Evolutionary conservation across 2,113 vertebrate genomes (phyloP).

Genomic region (Bubo bubo): DNA sequence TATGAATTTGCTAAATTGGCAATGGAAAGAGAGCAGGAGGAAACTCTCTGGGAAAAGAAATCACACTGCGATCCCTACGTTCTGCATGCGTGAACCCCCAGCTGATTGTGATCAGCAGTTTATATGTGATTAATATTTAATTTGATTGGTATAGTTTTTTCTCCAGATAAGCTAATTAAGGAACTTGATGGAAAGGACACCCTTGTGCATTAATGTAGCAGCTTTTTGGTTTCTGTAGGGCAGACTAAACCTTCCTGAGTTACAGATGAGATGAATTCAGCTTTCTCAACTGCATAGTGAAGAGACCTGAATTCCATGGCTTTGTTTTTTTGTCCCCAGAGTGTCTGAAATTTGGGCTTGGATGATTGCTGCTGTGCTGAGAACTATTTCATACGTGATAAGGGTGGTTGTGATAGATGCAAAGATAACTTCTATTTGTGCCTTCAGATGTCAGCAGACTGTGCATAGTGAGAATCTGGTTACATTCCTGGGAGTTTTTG

Average conservation of each 20-base stretch:
- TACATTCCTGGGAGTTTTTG: neutral
- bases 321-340: neutral
- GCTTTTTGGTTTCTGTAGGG: conserved; percentile 53
- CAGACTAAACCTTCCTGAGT: conserved; percentile 19
- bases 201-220: conserved; percentile 49
- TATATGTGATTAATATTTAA: conserved; percentile 81
- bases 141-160: conserved; percentile 76
- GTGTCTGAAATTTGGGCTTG: neutral
- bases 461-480: neutral
- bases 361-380: neutral
- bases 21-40: conserved; percentile 56
- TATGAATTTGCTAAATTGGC: conserved; percentile 73
- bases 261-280: conserved; percentile 2
- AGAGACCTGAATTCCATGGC: neutral
- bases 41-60: conserved; percentile 57
- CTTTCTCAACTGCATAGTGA: neutral
- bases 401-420: neutral
- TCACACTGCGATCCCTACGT: conserved; percentile 48
- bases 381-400: neutral
- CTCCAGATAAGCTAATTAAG: conserved; percentile 78
- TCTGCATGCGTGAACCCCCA: conserved; percentile 51
- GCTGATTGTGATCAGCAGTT: conserved; percentile 75
- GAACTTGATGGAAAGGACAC: conserved; percentile 56
- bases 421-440: neutral
- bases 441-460: neutral